Percentiles rank a stretch among this genome's conserved stretches.
phyloP scores from a whole-genome alignment of 2,113 vertebrate species.

The Aphelocoma coerulescens region DNA sequence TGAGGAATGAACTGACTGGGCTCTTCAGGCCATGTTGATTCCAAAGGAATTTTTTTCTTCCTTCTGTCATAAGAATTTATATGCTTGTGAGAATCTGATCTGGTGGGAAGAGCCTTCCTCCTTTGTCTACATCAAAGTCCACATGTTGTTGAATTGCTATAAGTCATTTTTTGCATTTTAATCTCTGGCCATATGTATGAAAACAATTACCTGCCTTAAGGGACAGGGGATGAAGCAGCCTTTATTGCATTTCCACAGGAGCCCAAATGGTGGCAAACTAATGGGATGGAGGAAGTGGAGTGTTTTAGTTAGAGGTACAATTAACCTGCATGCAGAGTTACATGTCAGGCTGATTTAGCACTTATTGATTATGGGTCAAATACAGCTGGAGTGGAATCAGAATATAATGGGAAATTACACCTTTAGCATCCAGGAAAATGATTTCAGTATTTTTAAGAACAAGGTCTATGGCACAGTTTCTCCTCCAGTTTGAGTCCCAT shows the following conservation, averaged over 20 bases:
- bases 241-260: constrained; percentile 16
- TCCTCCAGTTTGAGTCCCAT: background rate
- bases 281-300: background rate
- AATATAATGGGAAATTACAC: background rate
- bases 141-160: constrained; percentile 33
- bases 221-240: constrained; percentile 20
- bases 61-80: constrained; percentile 61
- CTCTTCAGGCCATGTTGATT: constrained; percentile 56
- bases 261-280: background rate
- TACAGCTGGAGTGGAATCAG: background rate
- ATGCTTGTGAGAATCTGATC: constrained; percentile 18
- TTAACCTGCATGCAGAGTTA: background rate
- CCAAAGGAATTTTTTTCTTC: constrained; percentile 40
- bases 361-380: background rate
- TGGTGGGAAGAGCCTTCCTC: constrained; percentile 38
- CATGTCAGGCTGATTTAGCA: background rate
- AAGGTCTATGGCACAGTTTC: background rate
- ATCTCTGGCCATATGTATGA: constrained; percentile 22
- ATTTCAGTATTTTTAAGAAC: background rate
- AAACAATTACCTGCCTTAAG: constrained; percentile 57
- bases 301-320: background rate
- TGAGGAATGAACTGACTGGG: constrained; percentile 13
- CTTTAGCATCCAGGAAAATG: background rate
- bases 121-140: constrained; percentile 70
- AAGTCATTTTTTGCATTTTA: constrained; percentile 59